These are phyloP conservation scores for Helogale parvula DNA, from an alignment of 2,113 vertebrate species.

Conservation along the genomic window DNA sequence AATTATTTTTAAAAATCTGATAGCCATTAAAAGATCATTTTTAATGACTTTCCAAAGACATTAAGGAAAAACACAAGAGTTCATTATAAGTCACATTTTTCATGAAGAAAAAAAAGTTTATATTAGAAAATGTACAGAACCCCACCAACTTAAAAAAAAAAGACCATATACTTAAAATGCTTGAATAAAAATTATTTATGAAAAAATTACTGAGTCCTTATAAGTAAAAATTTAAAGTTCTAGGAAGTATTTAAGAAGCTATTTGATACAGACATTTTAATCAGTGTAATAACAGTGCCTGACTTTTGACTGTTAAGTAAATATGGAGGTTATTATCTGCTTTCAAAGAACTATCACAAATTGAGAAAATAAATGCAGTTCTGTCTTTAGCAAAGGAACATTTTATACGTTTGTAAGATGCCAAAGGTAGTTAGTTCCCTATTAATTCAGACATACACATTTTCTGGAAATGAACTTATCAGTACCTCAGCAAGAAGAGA, in stretches of 20 bases:
- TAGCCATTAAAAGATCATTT: background rate
- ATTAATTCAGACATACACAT: background rate
- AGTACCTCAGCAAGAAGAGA: background rate
- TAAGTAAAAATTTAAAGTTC: slow-evolving; percentile 34
- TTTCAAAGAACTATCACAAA: slow-evolving; percentile 33
- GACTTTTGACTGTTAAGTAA: background rate
- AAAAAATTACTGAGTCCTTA: slow-evolving; percentile 21
- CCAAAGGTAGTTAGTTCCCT: background rate
- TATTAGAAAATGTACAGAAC: background rate
- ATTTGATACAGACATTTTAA: background rate
- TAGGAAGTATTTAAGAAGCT: slow-evolving; percentile 28
- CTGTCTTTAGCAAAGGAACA: background rate
- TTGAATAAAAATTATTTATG: background rate
- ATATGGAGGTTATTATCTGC: slow-evolving; percentile 33
- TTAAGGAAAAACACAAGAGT: background rate
- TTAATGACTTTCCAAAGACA: background rate
- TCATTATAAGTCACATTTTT: slow-evolving; percentile 44
- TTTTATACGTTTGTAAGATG: background rate
- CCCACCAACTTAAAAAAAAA: background rate
- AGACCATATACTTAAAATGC: background rate
- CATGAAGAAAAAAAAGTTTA: slow-evolving; percentile 9
- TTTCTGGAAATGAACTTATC: slow-evolving; percentile 21
- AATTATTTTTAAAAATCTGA: slow-evolving; percentile 5
- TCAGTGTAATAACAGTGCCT: background rate
- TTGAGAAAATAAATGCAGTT: background rate